Percentiles rank a stretch among this genome's conserved stretches.
phyloP scores from a whole-genome alignment of 2,113 vertebrate species.

The Felis chaus region DNA sequence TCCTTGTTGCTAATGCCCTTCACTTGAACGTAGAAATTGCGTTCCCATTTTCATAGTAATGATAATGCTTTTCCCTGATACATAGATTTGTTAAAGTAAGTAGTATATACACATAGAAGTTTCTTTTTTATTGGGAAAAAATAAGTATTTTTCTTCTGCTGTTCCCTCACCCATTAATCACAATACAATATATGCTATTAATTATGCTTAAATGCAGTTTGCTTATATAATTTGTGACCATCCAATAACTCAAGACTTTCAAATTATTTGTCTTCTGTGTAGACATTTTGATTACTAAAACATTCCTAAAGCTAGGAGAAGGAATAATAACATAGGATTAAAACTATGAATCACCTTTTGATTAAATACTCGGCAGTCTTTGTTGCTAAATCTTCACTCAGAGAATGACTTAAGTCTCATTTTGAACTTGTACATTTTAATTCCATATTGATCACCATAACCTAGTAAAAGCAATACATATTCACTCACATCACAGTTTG shows the following conservation, averaged over 20 bases:
- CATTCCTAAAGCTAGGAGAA: conserved; percentile 71
- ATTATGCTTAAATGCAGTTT: conserved; percentile 67
- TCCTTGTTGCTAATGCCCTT: neutral
- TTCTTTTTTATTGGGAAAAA: conserved; percentile 57
- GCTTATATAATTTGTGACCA: conserved; percentile 52
- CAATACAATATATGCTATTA: conserved; percentile 56
- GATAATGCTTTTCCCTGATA: neutral
- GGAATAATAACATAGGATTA: conserved; percentile 69
- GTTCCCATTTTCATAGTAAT: neutral
- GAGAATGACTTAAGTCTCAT: conserved; percentile 81
- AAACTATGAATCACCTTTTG: conserved; percentile 82
- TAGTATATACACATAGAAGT: neutral
- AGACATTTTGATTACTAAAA: conserved; percentile 67
- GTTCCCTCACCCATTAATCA: conserved; percentile 37
- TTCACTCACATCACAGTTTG: neutral
- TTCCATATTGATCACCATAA: conserved; percentile 72
- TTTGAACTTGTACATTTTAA: conserved; percentile 82
- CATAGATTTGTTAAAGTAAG: conserved; percentile 19
- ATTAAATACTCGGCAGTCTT: conserved; percentile 78
- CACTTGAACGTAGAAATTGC: neutral
- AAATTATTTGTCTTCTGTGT: conserved; percentile 56
- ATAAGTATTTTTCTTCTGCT: conserved; percentile 37
- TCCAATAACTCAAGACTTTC: neutral
- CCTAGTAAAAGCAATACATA: neutral
- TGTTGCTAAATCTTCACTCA: conserved; percentile 79